Conservation (phyloP, 1,140 invertebrate genomes). For the Teleopsis dalmanni region DNA sequence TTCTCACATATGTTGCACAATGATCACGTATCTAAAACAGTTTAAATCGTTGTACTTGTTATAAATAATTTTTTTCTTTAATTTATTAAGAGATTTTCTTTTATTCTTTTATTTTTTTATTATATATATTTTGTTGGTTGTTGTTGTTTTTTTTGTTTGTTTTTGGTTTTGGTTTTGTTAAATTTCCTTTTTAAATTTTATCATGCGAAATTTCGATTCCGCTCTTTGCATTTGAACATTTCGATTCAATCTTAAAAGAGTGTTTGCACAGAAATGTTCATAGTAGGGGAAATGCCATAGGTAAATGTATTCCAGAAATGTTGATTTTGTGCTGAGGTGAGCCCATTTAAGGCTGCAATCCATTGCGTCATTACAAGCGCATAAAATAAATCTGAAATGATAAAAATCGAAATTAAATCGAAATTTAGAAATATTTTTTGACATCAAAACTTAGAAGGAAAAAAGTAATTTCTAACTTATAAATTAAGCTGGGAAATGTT, state of each 20-base stretch:
- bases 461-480: no score
- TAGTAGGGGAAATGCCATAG: neutral
- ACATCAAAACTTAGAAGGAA: no score
- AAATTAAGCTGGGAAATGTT: no score
- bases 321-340: conserved; percentile 6
- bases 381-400: conserved; percentile 1
- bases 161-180: neutral
- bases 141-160: neutral
- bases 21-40: conserved; percentile 7
- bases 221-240: neutral
- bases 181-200: neutral
- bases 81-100: neutral
- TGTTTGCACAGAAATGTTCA: no score
- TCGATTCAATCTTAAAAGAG: no score
- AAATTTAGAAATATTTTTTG: no score
- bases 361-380: conserved; percentile 14
- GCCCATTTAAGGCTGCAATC: conserved; percentile 14
- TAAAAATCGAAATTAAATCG: neutral
- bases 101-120: neutral
- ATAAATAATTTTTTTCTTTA: conserved; percentile 3
- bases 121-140: neutral
- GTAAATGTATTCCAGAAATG: neutral
- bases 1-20: conserved; percentile 1
- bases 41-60: conserved; percentile 15
- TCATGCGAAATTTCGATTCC: neutral